phyloP scores from a whole-genome alignment of 2,797 vertebrate species.

The Nasua narica region DNA sequence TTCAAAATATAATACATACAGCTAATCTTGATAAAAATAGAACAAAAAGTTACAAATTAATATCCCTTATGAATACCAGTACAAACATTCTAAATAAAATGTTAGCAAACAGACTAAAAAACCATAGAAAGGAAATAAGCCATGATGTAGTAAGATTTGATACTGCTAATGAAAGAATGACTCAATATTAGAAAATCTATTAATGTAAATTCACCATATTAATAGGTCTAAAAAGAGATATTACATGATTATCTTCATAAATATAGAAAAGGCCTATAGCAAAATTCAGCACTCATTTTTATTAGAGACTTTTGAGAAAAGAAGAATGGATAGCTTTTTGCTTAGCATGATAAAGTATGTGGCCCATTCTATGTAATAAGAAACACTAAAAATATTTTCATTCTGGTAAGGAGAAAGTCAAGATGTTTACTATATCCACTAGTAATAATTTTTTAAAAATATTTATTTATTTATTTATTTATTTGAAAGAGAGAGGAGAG shows the following conservation, averaged over 20 bases:
- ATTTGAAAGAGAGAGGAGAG: background rate
- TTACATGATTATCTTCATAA: background rate
- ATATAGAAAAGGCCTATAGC: background rate
- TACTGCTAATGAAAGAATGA: background rate
- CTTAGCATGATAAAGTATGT: background rate
- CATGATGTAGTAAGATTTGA: background rate
- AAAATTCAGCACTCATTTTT: background rate
- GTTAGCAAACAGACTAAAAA: background rate
- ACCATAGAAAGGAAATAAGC: background rate
- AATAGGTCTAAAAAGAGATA: background rate
- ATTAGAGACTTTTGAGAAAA: background rate
- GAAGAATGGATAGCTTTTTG: background rate
- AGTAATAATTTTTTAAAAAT: background rate
- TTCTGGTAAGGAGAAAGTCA: background rate
- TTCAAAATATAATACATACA: background rate
- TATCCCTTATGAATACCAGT: background rate
- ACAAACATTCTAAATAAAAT: background rate
- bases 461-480: background rate
- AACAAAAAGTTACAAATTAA: background rate
- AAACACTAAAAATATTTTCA: background rate
- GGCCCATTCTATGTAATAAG: background rate
- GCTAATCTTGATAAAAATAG: background rate
- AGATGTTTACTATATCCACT: background rate
- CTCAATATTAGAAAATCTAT: background rate
- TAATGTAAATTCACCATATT: background rate